Conservation (phyloP, 2,797 vertebrate genomes). For the Cygnus olor region DNA sequence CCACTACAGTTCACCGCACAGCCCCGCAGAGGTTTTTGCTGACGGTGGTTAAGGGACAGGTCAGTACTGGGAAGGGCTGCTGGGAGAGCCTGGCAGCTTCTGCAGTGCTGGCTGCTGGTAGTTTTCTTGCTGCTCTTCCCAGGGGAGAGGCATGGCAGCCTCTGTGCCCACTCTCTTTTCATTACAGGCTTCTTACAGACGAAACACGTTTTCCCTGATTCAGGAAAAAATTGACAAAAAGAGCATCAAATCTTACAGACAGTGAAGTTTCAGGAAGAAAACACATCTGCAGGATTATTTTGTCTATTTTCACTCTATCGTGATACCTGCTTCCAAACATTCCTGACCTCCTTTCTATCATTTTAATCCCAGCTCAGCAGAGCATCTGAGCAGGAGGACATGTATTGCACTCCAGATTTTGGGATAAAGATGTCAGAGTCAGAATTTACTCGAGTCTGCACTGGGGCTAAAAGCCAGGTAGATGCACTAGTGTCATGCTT, state of each 20-base stretch:
- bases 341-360: neutral
- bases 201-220: constrained; percentile 7
- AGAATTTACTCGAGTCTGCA: neutral
- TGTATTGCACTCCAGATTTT: neutral
- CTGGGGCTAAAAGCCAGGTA: neutral
- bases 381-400: neutral
- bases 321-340: neutral
- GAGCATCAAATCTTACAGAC: constrained; percentile 75
- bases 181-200: neutral
- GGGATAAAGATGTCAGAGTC: neutral
- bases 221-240: constrained; percentile 76
- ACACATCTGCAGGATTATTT: constrained; percentile 25
- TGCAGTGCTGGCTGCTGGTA: neutral
- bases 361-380: neutral
- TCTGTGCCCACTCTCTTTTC: neutral
- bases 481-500: neutral
- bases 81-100: neutral
- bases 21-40: neutral
- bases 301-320: neutral
- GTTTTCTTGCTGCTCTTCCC: neutral
- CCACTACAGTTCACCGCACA: neutral
- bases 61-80: neutral
- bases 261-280: constrained; percentile 78
- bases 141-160: neutral
- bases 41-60: neutral